These are phyloP conservation scores for Thymallus thymallus DNA, from an alignment of 2,113 vertebrate genomes.

Conservation along the genomic window DNA sequence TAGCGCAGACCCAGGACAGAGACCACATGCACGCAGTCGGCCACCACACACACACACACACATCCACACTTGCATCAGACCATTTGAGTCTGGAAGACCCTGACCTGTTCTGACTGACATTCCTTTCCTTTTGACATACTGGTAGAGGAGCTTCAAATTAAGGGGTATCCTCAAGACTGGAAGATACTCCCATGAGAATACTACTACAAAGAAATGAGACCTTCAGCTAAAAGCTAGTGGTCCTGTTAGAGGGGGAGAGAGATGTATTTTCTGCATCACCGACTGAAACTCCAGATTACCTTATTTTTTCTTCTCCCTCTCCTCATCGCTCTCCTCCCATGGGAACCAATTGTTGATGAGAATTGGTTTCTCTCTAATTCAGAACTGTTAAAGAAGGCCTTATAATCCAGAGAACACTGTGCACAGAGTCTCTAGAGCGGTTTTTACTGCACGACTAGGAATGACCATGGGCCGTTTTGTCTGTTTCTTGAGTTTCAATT, in stretches of 20 bases:
- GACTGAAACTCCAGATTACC: neutral
- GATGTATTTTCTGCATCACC: neutral
- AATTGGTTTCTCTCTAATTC: neutral
- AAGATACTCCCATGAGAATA: neutral
- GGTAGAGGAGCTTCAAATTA: neutral
- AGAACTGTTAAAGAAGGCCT: neutral
- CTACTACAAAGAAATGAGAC: neutral
- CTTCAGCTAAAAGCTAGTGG: neutral
- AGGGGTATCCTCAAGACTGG: neutral
- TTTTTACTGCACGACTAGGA: neutral
- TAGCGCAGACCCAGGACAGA: constrained; percentile 69
- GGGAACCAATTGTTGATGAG: neutral
- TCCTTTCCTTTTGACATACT: neutral
- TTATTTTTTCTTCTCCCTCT: neutral
- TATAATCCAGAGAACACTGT: neutral
- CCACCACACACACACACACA: neutral
- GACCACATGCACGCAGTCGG: neutral
- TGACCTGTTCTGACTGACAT: neutral
- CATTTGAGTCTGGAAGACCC: neutral
- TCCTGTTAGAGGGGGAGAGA: neutral
- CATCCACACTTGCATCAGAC: neutral
- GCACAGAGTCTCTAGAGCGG: neutral
- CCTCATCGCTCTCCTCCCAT: no score
- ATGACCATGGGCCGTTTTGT: neutral
- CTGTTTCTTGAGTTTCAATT: constrained; percentile 14